Evolutionary conservation across 2,113 vertebrate genomes (phyloP), one percentile per base, ranked within the genome.

Genomic region (Menura novaehollandiae): DNA sequence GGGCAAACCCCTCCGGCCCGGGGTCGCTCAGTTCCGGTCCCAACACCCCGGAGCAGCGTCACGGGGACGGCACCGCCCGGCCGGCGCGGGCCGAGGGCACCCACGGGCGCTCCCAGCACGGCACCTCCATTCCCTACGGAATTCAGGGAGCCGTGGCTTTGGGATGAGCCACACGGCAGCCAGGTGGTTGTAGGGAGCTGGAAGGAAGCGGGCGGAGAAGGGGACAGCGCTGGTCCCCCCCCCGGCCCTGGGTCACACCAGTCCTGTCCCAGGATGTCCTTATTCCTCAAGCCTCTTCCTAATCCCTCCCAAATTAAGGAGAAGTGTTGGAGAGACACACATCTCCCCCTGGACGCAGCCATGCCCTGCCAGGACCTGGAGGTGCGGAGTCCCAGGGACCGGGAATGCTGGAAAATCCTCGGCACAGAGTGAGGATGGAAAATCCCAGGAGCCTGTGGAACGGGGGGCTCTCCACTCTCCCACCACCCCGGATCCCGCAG

Each of bases 11-110:
- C 64, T 5, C 7, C 35, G 0, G 2, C 1, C 33, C 0, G 1
- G 47, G 73, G 39, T 39, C 62, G 30, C 63, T 32, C 22, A 0
- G 32, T 43, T 9, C 53, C 69, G 11, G 47, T 41, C 10, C 3
- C 49, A 35, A 6, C 85, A 63, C 6, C 78, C 67, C 1, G 3
- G 10, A 17, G 62, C 35, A 9, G 55, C 13, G 3, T 1, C 28
- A 1, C 12, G 9, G 55, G 68, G 52, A 1, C 0, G 0, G 0
- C 22, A 1, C 9, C 8, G 47, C 21, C 51, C 1, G 7, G 53
- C 62, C 2, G 0, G 41, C 1, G 4, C 1, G 0, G 20, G 41
- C 43, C 6, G 11, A 11, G 0, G 39, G n/a, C 7, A 26, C 32
- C 46, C 0, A 6, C 11, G 8, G 4, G 37, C 11, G 14, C 7